Conservation (phyloP, 2,113 vertebrate species). For the Corvus moneduloides region DNA sequence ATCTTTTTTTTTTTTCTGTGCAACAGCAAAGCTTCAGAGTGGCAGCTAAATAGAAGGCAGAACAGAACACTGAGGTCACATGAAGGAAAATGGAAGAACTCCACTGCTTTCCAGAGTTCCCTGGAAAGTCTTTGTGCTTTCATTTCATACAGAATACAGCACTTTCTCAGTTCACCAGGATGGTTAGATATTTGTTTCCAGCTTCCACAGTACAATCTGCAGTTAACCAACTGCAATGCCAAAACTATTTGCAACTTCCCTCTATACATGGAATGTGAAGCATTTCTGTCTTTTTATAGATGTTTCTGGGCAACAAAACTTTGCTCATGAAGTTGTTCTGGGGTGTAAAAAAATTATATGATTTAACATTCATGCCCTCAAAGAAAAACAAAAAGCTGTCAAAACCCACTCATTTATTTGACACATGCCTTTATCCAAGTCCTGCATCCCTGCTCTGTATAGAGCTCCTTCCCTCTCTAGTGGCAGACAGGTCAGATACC, state of each 20-base stretch:
- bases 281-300: background rate
- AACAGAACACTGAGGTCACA: background rate
- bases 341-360: background rate
- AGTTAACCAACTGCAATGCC: background rate
- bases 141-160: background rate
- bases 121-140: background rate
- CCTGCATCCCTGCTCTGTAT: background rate
- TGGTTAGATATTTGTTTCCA: background rate
- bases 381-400: background rate
- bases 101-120: background rate
- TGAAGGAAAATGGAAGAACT: background rate
- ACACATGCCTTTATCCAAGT: background rate
- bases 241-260: background rate
- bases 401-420: background rate
- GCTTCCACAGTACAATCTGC: background rate
- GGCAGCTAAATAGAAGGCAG: background rate
- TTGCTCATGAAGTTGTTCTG: background rate
- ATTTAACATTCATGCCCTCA: background rate
- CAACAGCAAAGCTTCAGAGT: background rate
- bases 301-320: background rate
- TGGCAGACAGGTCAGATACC: slow-evolving; percentile 7
- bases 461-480: slow-evolving; percentile 30
- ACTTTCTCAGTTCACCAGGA: background rate
- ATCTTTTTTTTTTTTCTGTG: background rate
- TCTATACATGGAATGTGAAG: background rate